These are phyloP conservation scores for Tanytarsus gracilentus DNA, from an alignment of 2,888 invertebrate species.

Conservation along the genomic window DNA sequence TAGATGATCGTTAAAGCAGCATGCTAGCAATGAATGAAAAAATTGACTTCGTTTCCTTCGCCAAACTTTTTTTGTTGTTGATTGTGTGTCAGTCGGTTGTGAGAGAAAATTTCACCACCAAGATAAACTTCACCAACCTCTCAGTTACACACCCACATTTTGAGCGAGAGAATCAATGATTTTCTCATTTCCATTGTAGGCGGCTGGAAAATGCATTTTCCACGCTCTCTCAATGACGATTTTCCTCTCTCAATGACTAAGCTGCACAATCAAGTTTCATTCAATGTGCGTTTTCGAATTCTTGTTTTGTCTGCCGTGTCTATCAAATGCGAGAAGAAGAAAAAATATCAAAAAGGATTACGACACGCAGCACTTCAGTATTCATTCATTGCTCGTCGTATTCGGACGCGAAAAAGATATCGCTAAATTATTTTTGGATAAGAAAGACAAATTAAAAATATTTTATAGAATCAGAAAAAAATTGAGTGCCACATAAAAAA, in stretches of 20 bases:
- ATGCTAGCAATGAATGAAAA: too few species aligned
- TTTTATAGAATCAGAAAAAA: background rate
- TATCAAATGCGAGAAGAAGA: background rate
- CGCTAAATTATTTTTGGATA: background rate
- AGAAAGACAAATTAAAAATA: background rate
- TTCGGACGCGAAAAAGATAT: background rate
- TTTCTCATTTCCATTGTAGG: background rate
- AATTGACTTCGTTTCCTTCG: too few species aligned
- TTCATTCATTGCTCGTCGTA: slow-evolving; percentile 3
- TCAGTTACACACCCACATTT: background rate
- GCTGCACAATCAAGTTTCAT: background rate
- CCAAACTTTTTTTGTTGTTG: too few species aligned
- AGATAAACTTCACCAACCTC: too few species aligned
- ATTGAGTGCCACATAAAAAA: background rate
- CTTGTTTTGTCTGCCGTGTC: slow-evolving; percentile 7
- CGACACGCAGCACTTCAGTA: background rate
- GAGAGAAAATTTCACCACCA: too few species aligned
- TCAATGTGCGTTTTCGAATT: background rate
- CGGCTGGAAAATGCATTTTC: background rate
- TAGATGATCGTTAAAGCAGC: too few species aligned
- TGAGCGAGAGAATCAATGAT: background rate
- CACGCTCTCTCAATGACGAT: background rate
- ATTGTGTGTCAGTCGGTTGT: too few species aligned
- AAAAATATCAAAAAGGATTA: slow-evolving; percentile 15
- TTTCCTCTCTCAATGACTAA: background rate